A percentile compares a stretch with the other conserved stretches of the same genome.
Conservation (phyloP, 1,140 invertebrate genomes). For the Neomicropteryx cornuta region DNA sequence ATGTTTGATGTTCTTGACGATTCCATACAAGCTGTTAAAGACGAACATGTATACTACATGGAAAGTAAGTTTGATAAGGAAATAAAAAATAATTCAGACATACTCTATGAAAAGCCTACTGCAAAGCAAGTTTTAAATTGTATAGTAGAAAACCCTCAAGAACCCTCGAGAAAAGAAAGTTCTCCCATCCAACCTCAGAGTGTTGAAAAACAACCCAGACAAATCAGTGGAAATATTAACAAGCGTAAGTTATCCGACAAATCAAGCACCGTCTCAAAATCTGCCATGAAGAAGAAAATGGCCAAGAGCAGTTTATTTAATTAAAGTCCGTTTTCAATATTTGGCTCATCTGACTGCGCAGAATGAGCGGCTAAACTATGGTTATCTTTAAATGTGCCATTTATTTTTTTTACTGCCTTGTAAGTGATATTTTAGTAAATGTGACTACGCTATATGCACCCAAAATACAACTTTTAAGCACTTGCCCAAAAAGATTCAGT, state of each 20-base stretch:
- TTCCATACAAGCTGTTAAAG: background rate
- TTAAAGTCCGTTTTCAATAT: conserved; percentile 2
- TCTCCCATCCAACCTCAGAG: background rate
- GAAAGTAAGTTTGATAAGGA: background rate
- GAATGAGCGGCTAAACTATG: background rate
- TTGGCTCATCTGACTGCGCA: background rate
- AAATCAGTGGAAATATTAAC: background rate
- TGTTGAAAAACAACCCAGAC: conserved; percentile 3
- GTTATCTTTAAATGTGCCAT: conserved; percentile 1
- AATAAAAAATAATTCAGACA: background rate
- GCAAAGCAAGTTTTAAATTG: background rate
- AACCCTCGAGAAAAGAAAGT: background rate
- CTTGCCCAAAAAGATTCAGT: background rate
- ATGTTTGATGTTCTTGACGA: conserved; percentile 5
- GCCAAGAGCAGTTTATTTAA: conserved; percentile 6
- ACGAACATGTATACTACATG: background rate
- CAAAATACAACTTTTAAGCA: background rate
- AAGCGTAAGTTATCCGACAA: conserved; percentile 3
- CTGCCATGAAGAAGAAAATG: conserved; percentile 8
- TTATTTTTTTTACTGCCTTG: background rate
- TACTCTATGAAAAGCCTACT: background rate
- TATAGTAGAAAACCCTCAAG: background rate
- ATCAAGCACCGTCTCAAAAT: conserved; percentile 5
- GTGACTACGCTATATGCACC: background rate
- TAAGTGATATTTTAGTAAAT: background rate